These are phyloP conservation scores for Fopius arisanus DNA, from an alignment of 1,140 invertebrate genomes.

Conservation along the genomic window DNA sequence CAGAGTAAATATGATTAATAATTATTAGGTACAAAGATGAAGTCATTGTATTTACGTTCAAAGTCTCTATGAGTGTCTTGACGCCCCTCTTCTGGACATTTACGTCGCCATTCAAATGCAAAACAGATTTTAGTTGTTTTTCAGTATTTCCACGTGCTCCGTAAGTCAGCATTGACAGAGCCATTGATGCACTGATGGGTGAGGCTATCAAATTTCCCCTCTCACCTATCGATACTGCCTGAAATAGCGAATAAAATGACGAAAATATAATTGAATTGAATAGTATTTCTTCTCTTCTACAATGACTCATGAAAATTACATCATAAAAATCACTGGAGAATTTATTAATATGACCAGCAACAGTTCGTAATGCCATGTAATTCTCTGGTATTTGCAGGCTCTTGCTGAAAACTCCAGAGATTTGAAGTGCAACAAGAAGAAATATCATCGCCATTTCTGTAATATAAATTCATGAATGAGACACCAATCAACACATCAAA, in stretches of 20 bases:
- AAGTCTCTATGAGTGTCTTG: constrained; percentile 37
- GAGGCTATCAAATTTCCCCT: constrained; percentile 48
- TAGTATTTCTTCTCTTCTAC: too few species aligned
- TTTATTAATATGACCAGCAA: constrained; percentile 36
- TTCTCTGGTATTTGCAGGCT: background rate
- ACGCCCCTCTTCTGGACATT: constrained; percentile 35
- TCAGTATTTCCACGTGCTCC: constrained; percentile 50
- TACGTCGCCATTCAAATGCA: constrained; percentile 44
- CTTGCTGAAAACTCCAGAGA: background rate
- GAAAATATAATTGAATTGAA: constrained; percentile 5
- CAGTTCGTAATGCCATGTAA: constrained; percentile 23
- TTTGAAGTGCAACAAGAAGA: background rate
- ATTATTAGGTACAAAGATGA: background rate
- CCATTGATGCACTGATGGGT: constrained; percentile 47
- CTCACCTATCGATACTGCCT: constrained; percentile 35
- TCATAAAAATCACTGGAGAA: constrained; percentile 45
- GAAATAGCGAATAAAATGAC: constrained; percentile 6
- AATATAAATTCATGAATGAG: background rate
- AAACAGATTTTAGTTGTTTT: constrained; percentile 39
- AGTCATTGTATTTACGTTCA: constrained; percentile 44
- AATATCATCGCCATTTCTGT: background rate
- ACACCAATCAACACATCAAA: too few species aligned
- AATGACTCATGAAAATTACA: constrained; percentile 36
- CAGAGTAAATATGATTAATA: background rate
- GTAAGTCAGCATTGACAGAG: constrained; percentile 50